Evolutionary conservation across 2,113 vertebrate species (phyloP).

Genomic region (Sceloporus tristichus): DNA sequence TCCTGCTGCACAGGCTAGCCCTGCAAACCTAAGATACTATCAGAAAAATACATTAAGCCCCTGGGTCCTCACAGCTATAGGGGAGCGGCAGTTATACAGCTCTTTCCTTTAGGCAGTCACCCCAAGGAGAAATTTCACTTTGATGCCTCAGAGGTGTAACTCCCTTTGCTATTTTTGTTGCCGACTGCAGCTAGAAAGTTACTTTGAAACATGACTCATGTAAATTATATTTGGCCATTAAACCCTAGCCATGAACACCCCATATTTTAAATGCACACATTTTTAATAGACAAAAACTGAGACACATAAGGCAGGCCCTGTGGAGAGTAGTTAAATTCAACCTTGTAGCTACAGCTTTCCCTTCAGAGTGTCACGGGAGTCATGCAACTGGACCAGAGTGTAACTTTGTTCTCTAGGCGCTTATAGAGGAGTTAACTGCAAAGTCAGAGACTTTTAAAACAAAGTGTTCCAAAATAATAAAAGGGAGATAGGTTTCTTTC

Average conservation of each 20-base stretch:
- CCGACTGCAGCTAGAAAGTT: conserved; percentile 38
- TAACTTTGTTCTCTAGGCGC: background rate
- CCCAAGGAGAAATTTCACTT: conserved; percentile 22
- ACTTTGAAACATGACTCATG: conserved; percentile 57
- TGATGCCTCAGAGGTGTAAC: conserved; percentile 44
- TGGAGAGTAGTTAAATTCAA: conserved; percentile 36
- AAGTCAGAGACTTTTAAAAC: background rate
- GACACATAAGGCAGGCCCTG: conserved; percentile 44
- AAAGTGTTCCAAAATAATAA: background rate
- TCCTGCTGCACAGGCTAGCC: conserved; percentile 28
- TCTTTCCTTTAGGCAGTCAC: conserved; percentile 37
- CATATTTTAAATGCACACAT: conserved; percentile 56
- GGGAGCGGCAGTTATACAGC: conserved; percentile 14
- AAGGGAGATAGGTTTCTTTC: background rate
- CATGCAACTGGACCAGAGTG: conserved; percentile 51
- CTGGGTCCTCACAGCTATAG: conserved; percentile 29
- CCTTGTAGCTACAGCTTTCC: conserved; percentile 38
- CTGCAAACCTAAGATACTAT: conserved; percentile 38
- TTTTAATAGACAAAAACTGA: conserved; percentile 59
- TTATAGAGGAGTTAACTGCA: background rate
- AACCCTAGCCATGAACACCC: conserved; percentile 25
- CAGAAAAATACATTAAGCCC: conserved; percentile 39
- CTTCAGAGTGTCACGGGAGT: conserved; percentile 52
- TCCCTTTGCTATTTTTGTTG: conserved; percentile 44
- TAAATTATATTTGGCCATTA: conserved; percentile 37